Evolutionary conservation across 2,888 invertebrate genomes (phyloP).

Genomic region (Biston betularia): DNA sequence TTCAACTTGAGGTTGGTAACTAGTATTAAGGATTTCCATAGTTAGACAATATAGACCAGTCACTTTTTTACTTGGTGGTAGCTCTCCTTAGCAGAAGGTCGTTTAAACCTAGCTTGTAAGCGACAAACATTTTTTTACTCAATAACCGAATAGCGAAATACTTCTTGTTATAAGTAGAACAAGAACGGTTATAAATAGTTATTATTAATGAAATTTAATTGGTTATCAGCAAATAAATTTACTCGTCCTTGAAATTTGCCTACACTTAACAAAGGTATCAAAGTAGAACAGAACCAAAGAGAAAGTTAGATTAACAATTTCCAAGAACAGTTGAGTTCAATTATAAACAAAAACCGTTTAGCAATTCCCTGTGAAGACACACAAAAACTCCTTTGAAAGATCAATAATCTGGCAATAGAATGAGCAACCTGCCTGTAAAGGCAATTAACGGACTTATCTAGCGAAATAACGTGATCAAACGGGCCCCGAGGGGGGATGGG

Average conservation of each 20-base stretch:
- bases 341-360: slow-evolving; percentile 73
- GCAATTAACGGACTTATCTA: slow-evolving; percentile 82
- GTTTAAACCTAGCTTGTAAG: too few species aligned
- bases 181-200: too few species aligned
- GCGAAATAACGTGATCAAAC: slow-evolving; percentile 77
- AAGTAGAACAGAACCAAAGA: slow-evolving; percentile 27
- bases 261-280: slow-evolving; percentile 30
- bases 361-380: slow-evolving; percentile 73
- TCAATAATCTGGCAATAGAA: slow-evolving; percentile 72
- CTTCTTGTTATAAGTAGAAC: too few species aligned
- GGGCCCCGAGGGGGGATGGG: slow-evolving; percentile 38
- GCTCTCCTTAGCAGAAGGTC: too few species aligned
- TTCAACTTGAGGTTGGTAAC: too few species aligned
- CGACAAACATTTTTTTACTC: too few species aligned
- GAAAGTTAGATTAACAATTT: slow-evolving; percentile 36
- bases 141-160: too few species aligned
- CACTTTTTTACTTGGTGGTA: too few species aligned
- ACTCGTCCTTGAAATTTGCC: slow-evolving; percentile 1
- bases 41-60: too few species aligned
- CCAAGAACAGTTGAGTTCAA: slow-evolving; percentile 55
- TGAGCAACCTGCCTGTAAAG: slow-evolving; percentile 76
- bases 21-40: too few species aligned
- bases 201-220: too few species aligned
- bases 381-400: slow-evolving; percentile 74
- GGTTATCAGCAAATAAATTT: background rate